Base-by-base conservation (phyloP, 1,140 invertebrate species). In the Wasmannia auropunctata region DNA sequence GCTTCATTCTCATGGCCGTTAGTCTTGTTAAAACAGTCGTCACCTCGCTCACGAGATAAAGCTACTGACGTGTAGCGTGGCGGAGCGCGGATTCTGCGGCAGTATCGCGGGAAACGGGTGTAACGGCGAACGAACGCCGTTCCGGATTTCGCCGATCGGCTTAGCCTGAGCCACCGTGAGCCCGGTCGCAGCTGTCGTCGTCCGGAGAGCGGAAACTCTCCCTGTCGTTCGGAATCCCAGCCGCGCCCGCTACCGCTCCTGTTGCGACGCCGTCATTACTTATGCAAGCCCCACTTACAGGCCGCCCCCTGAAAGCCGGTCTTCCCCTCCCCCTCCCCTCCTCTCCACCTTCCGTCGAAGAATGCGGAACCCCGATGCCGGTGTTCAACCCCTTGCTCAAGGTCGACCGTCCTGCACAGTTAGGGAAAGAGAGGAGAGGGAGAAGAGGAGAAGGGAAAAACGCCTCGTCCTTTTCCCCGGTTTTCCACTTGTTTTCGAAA, bases 161-260 rank as follows among this genome's bases (percentile, higher is more conserved):
- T 94, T 94, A 94, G 92, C 91, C 80, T 93, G 93, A 94, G 93
- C 93, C 87, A 92, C 89, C 93, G 93, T 94, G 93, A 93, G 93
- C 90, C 89, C 89, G 88, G 90, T 93, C 90, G 91, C 93, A 94
- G 93, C 93, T 94, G 93, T 93, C 90, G 70, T 67, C 51, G 88
- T 87, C 88, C 88, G 81, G 25, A 60, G 79, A 60, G 84, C 87
- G 80, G 89, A 91, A 91, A 90, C 79, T 86, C 87, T 74, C 87
- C 85, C 88, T 91, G 86, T 90, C 87, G 89, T 88, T 49, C 81
- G 86, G 91, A 93, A 92, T 93, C 90, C 88, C 87, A 75, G 84
- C 87, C 89, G 76, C 86, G 87, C 85, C 88, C 86, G 25, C 75
- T 34, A 37, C 87, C 87, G 87, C 88, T 91, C 77, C 76, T 76